Conservation (phyloP, 2,113 vertebrate genomes). For the Lucifuga dentata region DNA sequence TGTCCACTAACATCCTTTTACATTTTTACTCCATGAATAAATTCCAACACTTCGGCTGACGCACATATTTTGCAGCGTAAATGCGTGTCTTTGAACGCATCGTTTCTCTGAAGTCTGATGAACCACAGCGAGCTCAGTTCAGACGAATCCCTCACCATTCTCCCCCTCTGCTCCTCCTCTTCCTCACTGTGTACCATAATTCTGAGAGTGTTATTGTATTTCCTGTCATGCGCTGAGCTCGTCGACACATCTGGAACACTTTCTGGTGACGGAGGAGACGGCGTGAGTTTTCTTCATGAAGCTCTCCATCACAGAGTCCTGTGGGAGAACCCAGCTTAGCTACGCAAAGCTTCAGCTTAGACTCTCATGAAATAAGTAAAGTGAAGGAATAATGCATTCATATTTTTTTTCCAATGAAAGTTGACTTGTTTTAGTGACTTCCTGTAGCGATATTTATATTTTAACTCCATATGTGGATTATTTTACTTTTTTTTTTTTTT, state of each 20-base stretch:
- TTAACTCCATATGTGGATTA: too few relatives aligned
- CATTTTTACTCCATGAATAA: neutral
- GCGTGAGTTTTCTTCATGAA: constrained; percentile 34
- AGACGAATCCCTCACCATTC: constrained; percentile 35
- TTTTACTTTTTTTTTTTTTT: too few relatives aligned
- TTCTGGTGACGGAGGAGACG: constrained; percentile 12
- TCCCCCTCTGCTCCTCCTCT: constrained; percentile 16
- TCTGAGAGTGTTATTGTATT: constrained; percentile 18
- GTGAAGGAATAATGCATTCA: too few relatives aligned
- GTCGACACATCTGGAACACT: constrained; percentile 29
- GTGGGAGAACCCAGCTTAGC: too few relatives aligned
- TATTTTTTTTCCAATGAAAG: too few relatives aligned
- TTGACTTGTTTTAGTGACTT: too few relatives aligned
- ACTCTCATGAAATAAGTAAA: too few relatives aligned
- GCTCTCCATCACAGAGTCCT: constrained; percentile 39
- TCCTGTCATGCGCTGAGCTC: constrained; percentile 1
- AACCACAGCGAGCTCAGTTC: constrained; percentile 54
- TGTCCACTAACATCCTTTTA: too few relatives aligned
- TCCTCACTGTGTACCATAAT: constrained; percentile 49
- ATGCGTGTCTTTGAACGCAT: neutral
- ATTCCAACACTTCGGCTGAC: too few relatives aligned
- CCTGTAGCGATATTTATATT: too few relatives aligned
- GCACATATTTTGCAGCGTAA: constrained; percentile 3
- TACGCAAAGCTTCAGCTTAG: too few relatives aligned
- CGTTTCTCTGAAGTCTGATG: constrained; percentile 36